A percentile compares a stretch with the other conserved stretches of the same genome.
These are phyloP conservation scores for Cheilosia impressa DNA, from an alignment of 2,888 invertebrate genomes.

Conservation along the genomic window DNA sequence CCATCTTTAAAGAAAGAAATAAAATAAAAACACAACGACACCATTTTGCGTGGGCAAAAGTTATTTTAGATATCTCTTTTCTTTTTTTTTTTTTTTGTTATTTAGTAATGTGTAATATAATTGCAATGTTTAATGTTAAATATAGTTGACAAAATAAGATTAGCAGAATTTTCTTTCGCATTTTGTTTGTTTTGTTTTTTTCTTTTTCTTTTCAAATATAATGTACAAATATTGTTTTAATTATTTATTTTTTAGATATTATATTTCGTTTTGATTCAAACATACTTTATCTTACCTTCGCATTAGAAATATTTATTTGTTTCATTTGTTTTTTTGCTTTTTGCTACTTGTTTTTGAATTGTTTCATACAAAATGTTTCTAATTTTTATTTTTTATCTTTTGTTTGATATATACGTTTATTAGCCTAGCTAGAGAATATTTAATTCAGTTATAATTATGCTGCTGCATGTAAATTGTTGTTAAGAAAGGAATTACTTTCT, in stretches of 20 bases:
- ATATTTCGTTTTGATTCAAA: conserved; percentile 18
- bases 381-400: not conserved
- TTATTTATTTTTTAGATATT: conserved; percentile 6
- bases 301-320: conserved; percentile 30
- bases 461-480: not conserved
- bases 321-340: not conserved
- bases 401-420: conserved; percentile 10
- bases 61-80: conserved; percentile 33
- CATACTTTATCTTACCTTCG: conserved; percentile 58
- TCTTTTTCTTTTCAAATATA: conserved; percentile 17
- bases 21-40: conserved; percentile 53
- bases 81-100: conserved; percentile 23
- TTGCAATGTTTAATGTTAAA: conserved; percentile 37
- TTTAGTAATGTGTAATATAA: conserved; percentile 28
- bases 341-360: conserved; percentile 8
- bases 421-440: conserved; percentile 34
- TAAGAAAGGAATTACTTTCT: not conserved
- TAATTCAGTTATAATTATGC: not conserved
- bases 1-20: conserved; percentile 68
- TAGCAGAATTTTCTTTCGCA: not conserved
- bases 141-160: conserved; percentile 46
- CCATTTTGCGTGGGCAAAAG: conserved; percentile 27
- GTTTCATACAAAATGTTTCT: conserved; percentile 42
- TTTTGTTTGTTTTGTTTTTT: not conserved
- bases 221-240: conserved; percentile 51